Evolutionary conservation across 2,113 vertebrate species (phyloP), one percentile per base, ranked within the genome.

Genomic region (Rhegmatorhina hoffmannsi): DNA sequence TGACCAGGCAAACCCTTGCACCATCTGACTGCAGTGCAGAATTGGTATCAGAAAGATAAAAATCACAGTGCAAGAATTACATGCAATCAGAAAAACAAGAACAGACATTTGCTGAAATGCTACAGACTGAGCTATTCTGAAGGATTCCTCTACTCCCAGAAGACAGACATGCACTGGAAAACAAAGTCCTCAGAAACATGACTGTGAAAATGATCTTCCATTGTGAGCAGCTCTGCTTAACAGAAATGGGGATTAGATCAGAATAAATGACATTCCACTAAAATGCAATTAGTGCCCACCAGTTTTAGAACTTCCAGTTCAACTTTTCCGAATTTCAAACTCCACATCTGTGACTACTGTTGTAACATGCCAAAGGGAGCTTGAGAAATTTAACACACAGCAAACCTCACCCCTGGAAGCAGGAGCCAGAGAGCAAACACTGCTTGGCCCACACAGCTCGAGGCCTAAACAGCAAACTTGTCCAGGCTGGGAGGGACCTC

Each of bases 121-220:
- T 28, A 10, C 3, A 34, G 59, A 34, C 28, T 15, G 15, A 76
- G 59, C 73, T 91, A 2, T 53, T 36, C 58, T 21, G 4, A 13
- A 29, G 59, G 9, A 80, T 31, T 12, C 38, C 23, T 20, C 8
- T 55, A 18, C 17, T 81, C 38, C 14, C 68, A 64, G 62, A 31
- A 68, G 23, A 72, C 1, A 62, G 25, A 73, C 0, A 0, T 9
- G 26, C 12, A 43, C 11, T 13, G 40, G n/a, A 53, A 80, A 76
- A 34, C 4, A 31, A 21, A 79, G 20, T 5, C 40, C 50, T 73
- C 43, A 80, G 62, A 82, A 70, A 67, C 21, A 17, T 0, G 13
- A 36, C 36, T 29, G 15, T 21, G 44, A 24, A 46, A 33, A 34
- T 17, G 11, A 76, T 31, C 77, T 62, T 17, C 44, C 18, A 21